phyloP scores from a whole-genome alignment of 1,140 invertebrate genomes.

The Ostrea edulis region DNA sequence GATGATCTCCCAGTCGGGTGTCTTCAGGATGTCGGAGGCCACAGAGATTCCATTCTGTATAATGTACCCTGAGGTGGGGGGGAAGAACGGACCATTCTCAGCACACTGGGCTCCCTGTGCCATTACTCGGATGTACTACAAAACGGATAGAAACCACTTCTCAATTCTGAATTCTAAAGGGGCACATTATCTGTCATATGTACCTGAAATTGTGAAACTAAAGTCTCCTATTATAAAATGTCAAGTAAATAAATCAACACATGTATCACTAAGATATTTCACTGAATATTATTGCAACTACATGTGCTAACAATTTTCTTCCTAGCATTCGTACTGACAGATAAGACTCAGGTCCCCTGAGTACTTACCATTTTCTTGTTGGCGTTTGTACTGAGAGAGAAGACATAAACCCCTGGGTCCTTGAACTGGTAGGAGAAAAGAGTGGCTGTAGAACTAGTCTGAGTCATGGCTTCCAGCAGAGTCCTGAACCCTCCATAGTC shows the following conservation, averaged over 20 bases:
- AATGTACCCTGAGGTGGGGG: slow-evolving; percentile 69
- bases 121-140: slow-evolving; percentile 76
- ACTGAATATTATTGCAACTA: too few relatives aligned
- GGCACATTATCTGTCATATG: too few relatives aligned
- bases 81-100: slow-evolving; percentile 75
- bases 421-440: slow-evolving; percentile 76
- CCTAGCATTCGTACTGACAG: too few relatives aligned
- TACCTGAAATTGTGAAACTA: too few relatives aligned
- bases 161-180: too few relatives aligned
- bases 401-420: slow-evolving; percentile 75
- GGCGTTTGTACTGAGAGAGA: slow-evolving; percentile 73
- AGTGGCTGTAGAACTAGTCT: slow-evolving; percentile 67
- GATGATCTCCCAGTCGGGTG: slow-evolving; percentile 77
- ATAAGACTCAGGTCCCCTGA: not conserved
- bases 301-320: too few relatives aligned
- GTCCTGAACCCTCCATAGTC: slow-evolving; percentile 77
- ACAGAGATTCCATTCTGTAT: slow-evolving; percentile 72
- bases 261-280: too few relatives aligned
- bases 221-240: too few relatives aligned
- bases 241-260: too few relatives aligned
- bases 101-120: slow-evolving; percentile 70
- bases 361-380: slow-evolving; percentile 76
- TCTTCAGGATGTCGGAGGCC: slow-evolving; percentile 72
- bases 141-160: not conserved
- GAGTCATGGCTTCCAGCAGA: slow-evolving; percentile 68